A percentile compares a stretch with the other conserved stretches of the same genome.
Conservation (phyloP, 2,888 invertebrate genomes). For the Spodoptera picta region DNA sequence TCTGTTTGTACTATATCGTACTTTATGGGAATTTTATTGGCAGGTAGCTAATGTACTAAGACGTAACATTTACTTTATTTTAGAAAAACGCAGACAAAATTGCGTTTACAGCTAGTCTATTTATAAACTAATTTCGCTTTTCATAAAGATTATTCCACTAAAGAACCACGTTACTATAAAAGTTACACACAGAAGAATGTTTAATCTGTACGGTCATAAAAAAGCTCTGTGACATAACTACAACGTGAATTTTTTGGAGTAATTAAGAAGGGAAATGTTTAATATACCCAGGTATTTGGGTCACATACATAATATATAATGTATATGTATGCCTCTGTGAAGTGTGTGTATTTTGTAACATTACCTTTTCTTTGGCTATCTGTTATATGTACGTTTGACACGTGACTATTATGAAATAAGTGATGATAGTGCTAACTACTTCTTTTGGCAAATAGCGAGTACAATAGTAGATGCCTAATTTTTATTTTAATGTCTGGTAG, state of each 20-base stretch:
- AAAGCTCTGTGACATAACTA: conserved; percentile 21
- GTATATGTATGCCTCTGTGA: conserved; percentile 9
- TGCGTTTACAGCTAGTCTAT: too few species aligned
- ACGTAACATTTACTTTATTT: too few species aligned
- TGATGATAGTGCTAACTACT: conserved; percentile 5
- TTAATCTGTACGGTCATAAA: conserved; percentile 2
- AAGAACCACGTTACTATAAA: background rate
- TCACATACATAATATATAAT: conserved; percentile 17
- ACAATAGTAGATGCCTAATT: too few species aligned
- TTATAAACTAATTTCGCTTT: too few species aligned
- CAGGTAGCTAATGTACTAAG: too few species aligned
- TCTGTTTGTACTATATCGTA: too few species aligned
- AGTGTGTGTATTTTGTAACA: conserved; percentile 40
- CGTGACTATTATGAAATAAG: conserved; percentile 20
- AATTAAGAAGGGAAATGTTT: conserved; percentile 51
- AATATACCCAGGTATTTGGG: conserved; percentile 54
- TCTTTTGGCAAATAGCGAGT: too few species aligned
- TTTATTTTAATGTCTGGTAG: too few species aligned
- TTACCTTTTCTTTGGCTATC: conserved; percentile 29
- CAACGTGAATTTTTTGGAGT: conserved; percentile 45
- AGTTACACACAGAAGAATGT: conserved; percentile 13
- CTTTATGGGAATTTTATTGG: too few species aligned
- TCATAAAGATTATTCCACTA: too few species aligned
- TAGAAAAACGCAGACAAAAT: too few species aligned
- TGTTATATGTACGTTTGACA: conserved; percentile 43